Evolutionary conservation across 2,113 vertebrate species (phyloP), one percentile per base, ranked within the genome.

Genomic region (Centropus unirufus): DNA sequence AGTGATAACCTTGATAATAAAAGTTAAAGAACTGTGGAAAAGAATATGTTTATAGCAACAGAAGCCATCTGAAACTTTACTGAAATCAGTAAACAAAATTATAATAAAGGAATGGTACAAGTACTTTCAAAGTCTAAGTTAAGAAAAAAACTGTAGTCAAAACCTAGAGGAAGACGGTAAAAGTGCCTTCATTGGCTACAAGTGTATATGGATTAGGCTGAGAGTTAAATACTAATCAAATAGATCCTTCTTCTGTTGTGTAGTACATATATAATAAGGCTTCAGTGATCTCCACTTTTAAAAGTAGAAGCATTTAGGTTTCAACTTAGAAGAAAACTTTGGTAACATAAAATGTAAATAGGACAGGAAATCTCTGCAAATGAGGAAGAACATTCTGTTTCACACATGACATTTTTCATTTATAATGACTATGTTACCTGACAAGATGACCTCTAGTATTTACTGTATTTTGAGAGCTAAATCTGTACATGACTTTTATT

Each of bases 341-440:
- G 19, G 10, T 83, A 42, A 64, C 17, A 59, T 24, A 88, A 78
- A 85, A 84, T 47, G 69, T 91, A 94, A 92, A 94, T 84, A 55
- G 57, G 34, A 51, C 15, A 47, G 42, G 55, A 52, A 86, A 64
- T 63, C 89, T 78, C 40, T 89, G 70, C 74, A 59, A 61, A 34
- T 81, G 72, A 91, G 68, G 66, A 96, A 84, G 87, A 91, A 87
- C 83, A 83, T 93, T 90, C 66, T 93, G 76, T 90, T 94, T 91
- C 51, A 36, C 84, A 76, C 44, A 42, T 88, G 72, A 62, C 5
- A 22, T 72, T 89, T 95, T 57, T 84, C 55, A 70, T 88, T 68
- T 72, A 32, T 54, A 74, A 88, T 47, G 58, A 46, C 26, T 32
- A 30, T 29, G 62, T 92, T 72, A 87, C 42, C 76, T 87, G 73